Evolutionary conservation across 2,888 invertebrate species (phyloP).

Genomic region (Dasypolia templi): DNA sequence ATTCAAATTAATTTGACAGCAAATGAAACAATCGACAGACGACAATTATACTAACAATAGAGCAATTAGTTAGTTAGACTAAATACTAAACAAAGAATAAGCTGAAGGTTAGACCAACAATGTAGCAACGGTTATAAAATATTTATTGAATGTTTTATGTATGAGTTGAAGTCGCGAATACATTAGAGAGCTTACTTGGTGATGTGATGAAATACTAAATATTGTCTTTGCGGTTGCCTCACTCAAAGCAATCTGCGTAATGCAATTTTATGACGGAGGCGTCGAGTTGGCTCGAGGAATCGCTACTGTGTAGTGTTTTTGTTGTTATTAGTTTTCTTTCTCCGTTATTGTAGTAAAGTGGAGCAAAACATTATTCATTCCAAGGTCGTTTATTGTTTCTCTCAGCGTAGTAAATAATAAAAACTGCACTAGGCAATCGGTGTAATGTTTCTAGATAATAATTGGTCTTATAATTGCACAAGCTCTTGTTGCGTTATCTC

Average conservation of each 20-base stretch:
- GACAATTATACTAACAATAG: constrained; percentile 74
- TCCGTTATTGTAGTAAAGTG: constrained; percentile 49
- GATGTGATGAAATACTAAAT: constrained; percentile 81
- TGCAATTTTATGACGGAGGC: constrained; percentile 72
- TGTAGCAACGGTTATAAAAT: constrained; percentile 66
- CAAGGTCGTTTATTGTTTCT: constrained; percentile 67
- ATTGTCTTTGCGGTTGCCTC: constrained; percentile 79
- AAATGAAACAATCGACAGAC: constrained; percentile 54
- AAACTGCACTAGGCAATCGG: constrained; percentile 47
- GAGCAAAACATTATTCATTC: constrained; percentile 59
- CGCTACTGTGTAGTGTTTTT: constrained; percentile 67
- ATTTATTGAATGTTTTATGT: constrained; percentile 71
- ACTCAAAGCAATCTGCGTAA: constrained; percentile 75
- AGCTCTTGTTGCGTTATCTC: constrained; percentile 23
- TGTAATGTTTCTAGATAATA: constrained; percentile 38
- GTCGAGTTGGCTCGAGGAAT: constrained; percentile 73
- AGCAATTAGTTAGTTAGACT: constrained; percentile 81
- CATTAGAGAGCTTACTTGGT: constrained; percentile 80
- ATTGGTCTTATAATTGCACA: constrained; percentile 28
- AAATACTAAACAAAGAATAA: constrained; percentile 80
- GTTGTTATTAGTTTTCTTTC: constrained; percentile 59
- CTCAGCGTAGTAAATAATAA: constrained; percentile 52
- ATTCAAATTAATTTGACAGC: constrained; percentile 47
- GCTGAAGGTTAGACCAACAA: constrained; percentile 73
- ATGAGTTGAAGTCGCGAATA: constrained; percentile 75